Evolutionary conservation across 2,797 vertebrate species (phyloP), one percentile per base, ranked within the genome.

Genomic region (Helostoma temminkii): DNA sequence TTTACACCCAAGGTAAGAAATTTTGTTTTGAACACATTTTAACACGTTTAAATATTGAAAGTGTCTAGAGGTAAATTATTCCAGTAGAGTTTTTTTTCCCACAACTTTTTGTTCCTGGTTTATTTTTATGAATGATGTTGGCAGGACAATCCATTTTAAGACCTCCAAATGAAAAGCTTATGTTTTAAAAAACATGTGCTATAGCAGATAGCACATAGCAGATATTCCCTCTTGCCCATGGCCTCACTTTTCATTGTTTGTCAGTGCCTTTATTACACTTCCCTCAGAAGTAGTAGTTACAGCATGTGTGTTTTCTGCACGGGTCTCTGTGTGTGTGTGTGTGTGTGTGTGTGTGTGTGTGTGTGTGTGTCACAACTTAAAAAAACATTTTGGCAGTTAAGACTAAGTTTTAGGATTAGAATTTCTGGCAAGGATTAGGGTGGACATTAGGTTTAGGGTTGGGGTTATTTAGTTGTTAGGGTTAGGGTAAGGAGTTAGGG

Each of bases 261-360:
- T 26, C 8, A 58, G 18, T n/a, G 32, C 36, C 19, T 60, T 59
- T 61, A 6, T 25, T 28, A 43, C 21, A 52, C 34, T 46, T 62
- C 14, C 10, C 19, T 24, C 19, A 24, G 28, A 41, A 37, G 34
- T 58, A 30, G 24, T 60, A 28, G 48, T 39, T 37, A 2, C 24
- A 28, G 26, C 6, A 28, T 8, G 4, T 43, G 18, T 46, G 59
- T 36, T 56, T 69, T 58, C 39, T 58, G 25, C 15, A 5, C 5
- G 28, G 5, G 16, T 52, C 14, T 55, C 2, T 62, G 26, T 68
- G 30, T 37, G 41, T 3, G 15, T n/a, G 12, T 18, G 45, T 48
- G 19, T 66, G 30, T 37, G 36, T 3, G 12, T 19, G 39, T 2
- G n/a, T n/a, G n/a, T n/a, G n/a, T n/a, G n/a, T n/a, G n/a, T n/a